Conservation (phyloP, 2,888 invertebrate species). For the Lycocerus yunnanus region DNA sequence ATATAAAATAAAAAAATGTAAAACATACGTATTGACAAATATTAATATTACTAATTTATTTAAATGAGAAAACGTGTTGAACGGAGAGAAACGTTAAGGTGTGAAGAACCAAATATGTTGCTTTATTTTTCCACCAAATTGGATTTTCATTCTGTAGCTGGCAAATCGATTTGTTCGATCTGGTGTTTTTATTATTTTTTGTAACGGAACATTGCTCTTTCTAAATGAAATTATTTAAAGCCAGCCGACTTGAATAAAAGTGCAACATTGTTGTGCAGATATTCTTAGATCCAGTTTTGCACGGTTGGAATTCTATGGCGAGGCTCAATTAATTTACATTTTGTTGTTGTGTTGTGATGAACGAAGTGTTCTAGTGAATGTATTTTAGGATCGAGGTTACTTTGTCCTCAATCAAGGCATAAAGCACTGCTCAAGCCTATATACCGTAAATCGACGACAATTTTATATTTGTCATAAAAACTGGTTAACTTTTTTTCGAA, state of each 20-base stretch:
- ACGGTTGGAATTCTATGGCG: not conserved
- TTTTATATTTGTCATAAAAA: not conserved
- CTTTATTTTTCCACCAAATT: not conserved
- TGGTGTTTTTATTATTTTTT: not conserved
- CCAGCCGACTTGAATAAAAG: not conserved
- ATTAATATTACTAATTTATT: not conserved
- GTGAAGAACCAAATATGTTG: not conserved
- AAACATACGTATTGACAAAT: not conserved
- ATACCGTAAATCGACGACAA: not conserved
- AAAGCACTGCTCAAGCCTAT: not conserved
- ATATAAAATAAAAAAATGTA: not conserved
- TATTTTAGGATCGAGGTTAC: not conserved
- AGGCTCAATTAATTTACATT: not conserved
- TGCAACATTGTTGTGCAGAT: not conserved
- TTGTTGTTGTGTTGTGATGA: not conserved
- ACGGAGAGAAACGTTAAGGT: not conserved
- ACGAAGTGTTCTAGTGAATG: not conserved
- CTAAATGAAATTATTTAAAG: not conserved
- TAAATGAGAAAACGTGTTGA: not conserved
- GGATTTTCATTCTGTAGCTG: not conserved
- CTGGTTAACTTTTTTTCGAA: not conserved
- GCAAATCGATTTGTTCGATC: not conserved
- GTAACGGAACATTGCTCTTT: not conserved
- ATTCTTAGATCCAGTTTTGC: not conserved
- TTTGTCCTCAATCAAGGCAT: slow-evolving; percentile 1